Percentiles rank a stretch among this genome's conserved stretches.
Conservation (phyloP, 1,140 invertebrate species). For the Orchesella cincta region DNA sequence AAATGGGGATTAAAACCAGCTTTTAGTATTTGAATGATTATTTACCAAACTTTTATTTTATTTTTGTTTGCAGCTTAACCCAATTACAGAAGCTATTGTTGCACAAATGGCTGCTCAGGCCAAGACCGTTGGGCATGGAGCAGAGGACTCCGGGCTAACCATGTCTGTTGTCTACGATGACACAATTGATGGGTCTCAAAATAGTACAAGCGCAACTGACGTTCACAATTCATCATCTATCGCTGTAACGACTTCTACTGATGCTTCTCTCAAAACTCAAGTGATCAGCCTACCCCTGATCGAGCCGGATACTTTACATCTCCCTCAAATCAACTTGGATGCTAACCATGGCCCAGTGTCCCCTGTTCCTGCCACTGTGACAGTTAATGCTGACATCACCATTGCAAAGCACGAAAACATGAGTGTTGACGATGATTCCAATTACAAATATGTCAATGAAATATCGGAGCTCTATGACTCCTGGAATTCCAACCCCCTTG, state of each 20-base stretch:
- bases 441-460: neutral
- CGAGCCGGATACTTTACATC: neutral
- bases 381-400: neutral
- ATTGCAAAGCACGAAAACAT: neutral
- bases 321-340: neutral
- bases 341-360: neutral
- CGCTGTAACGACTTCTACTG: neutral
- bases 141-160: neutral
- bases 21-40: neutral
- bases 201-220: neutral
- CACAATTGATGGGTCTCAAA: slow-evolving; percentile 11
- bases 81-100: slow-evolving; percentile 3
- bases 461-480: neutral
- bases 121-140: neutral
- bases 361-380: neutral
- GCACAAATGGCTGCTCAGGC: neutral
- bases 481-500: neutral
- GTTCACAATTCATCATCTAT: neutral
- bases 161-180: neutral
- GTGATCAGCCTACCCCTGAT: neutral
- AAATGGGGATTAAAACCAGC: neutral
- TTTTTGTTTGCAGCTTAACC: neutral
- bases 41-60: neutral
- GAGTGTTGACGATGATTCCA: neutral
- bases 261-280: neutral